Base-by-base conservation (phyloP, 2,888 invertebrate genomes). In the Agrilus biguttatus region DNA sequence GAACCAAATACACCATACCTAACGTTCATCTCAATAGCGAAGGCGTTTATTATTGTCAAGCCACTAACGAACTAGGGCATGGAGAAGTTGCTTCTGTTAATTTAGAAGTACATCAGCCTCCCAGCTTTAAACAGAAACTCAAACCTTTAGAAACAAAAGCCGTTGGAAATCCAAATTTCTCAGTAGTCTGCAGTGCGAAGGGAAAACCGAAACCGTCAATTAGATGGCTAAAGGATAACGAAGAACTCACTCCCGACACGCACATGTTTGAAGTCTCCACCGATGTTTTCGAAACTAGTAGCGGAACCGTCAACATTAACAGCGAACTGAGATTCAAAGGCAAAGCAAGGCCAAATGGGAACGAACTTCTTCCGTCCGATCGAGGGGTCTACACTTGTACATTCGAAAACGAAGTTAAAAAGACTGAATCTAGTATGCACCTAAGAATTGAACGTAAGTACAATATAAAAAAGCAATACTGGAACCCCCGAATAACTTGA, bases 21-120 rank as follows among this genome's bases (percentile, higher is more conserved):
- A 83, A 83, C 46, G 90, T 86, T 0, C 84, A 88, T 58, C 72
- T 90, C 34, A 82, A 80, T 36, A 86, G 84, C 59, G 90, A 92
- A 66, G 92, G 91, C 4, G 77, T 80, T 37, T 92, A 92, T 66
- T 85, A 83, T 59, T 92, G 92, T 59, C 87, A 90, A 60, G 90
- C 91, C 0, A 83, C 80, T 42, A 92, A 92, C 62, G 89, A 88
- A 61, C 71, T 90, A 50, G 92, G 92, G 2, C 83, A 82, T 50
- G 90, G 91, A 1, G 85, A 87, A 50, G 73, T 83, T 51, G 88
- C 88, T 1, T 83, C 85, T 0, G 88, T 89, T 36, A 79, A 78
- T 32, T 71, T 92, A 21, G 83, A 87, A 61, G 91, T 92, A 1
- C 82, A 89, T 59, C 91, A 91, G 59, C 85, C 89, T 0, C 92